A percentile compares a stretch with the other conserved stretches of the same genome.
Evolutionary conservation across 2,797 vertebrate genomes (phyloP).

Genomic region (Pseudomugil tenellus): DNA sequence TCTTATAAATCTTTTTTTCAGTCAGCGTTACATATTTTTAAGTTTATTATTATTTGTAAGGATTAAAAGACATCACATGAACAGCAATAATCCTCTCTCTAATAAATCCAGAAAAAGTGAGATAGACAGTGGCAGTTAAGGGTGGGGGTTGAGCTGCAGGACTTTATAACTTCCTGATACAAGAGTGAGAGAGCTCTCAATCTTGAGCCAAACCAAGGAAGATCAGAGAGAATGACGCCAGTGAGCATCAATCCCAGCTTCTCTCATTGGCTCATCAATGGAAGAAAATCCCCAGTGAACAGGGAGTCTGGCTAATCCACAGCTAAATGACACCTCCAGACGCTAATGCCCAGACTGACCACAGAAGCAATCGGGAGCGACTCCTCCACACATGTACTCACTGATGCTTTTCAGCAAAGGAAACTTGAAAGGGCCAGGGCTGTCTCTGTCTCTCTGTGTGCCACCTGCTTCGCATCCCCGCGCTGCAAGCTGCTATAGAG

Average conservation of each 20-base stretch:
- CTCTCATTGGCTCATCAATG: constrained; percentile 69
- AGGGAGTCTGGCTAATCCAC: constrained; percentile 79
- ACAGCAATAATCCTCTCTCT: neutral
- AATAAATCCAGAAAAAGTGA: constrained; percentile 7
- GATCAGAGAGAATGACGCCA: constrained; percentile 71
- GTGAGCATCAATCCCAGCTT: constrained; percentile 71
- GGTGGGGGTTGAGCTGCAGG: neutral
- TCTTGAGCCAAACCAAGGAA: constrained; percentile 60
- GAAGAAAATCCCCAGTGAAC: constrained; percentile 79
- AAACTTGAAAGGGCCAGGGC: constrained; percentile 77
- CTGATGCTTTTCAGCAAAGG: constrained; percentile 71
- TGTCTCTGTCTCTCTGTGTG: constrained; percentile 72
- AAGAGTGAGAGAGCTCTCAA: constrained; percentile 68
- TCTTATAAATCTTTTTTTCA: neutral
- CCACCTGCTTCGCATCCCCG: constrained; percentile 85
- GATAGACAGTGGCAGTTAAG: neutral
- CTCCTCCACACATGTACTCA: constrained; percentile 71
- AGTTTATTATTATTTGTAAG: neutral
- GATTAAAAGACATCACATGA: neutral
- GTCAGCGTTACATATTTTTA: neutral
- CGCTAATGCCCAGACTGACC: constrained; percentile 81
- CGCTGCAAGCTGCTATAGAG: constrained; percentile 79
- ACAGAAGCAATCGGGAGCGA: constrained; percentile 68
- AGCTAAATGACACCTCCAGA: constrained; percentile 82
- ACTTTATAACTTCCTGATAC: constrained; percentile 56